Conservation (phyloP, 2,113 vertebrate genomes). For the Cairina moschata region DNA sequence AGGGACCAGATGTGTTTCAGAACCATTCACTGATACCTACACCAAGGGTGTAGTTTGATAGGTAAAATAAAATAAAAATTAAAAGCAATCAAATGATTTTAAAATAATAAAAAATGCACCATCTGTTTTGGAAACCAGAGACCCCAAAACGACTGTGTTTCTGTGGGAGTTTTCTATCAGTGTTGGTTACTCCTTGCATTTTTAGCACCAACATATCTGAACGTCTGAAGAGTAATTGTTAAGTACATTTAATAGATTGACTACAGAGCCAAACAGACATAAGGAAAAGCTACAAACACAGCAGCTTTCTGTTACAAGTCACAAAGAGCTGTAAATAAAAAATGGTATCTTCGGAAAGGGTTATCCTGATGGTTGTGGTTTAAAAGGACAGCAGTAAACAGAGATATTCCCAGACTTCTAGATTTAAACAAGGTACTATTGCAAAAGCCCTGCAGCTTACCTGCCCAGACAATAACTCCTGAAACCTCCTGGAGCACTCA, state of each 20-base stretch:
- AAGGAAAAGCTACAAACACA: not conserved
- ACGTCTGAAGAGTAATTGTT: accelerated
- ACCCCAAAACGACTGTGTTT: accelerated
- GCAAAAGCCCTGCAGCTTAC: not conserved
- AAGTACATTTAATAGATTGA: not conserved
- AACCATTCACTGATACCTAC: accelerated
- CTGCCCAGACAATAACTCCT: accelerated
- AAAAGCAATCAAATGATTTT: too few species aligned
- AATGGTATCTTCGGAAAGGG: not conserved
- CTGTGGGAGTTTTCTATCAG: not conserved
- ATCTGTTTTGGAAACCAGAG: accelerated
- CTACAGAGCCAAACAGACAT: not conserved
- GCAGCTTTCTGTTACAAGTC: not conserved
- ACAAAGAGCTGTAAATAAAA: too few species aligned
- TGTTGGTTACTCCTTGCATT: accelerated
- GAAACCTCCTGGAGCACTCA: not conserved
- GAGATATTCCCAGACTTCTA: not conserved
- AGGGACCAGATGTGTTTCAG: not conserved
- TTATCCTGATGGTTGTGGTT: accelerated
- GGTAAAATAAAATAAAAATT: not conserved
- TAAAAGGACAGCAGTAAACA: not conserved
- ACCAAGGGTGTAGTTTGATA: accelerated
- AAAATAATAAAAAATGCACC: too few species aligned
- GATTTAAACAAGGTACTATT: accelerated
- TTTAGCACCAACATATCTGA: not conserved